phyloP scores from a whole-genome alignment of 2,888 invertebrate genomes.

The Sinotaia quadrata region DNA sequence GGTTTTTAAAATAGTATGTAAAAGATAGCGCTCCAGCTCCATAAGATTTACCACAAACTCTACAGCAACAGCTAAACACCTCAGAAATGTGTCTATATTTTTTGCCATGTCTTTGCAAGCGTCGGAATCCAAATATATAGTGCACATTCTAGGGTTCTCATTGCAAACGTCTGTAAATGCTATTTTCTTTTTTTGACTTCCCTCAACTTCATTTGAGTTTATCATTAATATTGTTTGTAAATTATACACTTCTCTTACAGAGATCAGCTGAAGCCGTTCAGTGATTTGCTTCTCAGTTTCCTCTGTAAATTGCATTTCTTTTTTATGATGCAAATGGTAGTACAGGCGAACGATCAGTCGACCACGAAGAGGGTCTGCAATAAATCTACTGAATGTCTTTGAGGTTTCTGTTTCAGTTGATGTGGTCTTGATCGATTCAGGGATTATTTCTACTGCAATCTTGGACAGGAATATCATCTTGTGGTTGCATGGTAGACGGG shows the following conservation, averaged over 20 bases:
- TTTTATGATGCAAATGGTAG: background rate
- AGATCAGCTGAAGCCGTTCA: background rate
- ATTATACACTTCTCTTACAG: constrained; percentile 2
- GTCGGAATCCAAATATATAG: background rate
- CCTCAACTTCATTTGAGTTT: background rate
- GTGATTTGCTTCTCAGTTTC: background rate
- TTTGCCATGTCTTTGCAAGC: background rate
- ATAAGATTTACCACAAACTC: background rate
- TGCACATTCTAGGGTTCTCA: background rate
- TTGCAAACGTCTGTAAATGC: background rate
- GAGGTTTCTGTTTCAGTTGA: background rate
- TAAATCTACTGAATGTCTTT: background rate
- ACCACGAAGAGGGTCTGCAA: background rate
- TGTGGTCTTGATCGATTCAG: background rate
- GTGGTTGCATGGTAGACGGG: background rate
- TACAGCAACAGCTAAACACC: background rate
- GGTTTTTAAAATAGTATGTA: background rate
- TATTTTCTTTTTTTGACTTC: background rate
- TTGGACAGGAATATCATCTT: background rate
- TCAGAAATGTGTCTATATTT: background rate
- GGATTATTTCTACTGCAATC: background rate
- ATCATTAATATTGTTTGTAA: constrained; percentile 8
- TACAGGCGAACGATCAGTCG: background rate
- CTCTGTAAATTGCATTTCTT: background rate
- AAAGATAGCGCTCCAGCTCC: background rate